These are phyloP conservation scores for Corythornis cristatus DNA, from an alignment of 2,113 vertebrate genomes.

Conservation along the genomic window DNA sequence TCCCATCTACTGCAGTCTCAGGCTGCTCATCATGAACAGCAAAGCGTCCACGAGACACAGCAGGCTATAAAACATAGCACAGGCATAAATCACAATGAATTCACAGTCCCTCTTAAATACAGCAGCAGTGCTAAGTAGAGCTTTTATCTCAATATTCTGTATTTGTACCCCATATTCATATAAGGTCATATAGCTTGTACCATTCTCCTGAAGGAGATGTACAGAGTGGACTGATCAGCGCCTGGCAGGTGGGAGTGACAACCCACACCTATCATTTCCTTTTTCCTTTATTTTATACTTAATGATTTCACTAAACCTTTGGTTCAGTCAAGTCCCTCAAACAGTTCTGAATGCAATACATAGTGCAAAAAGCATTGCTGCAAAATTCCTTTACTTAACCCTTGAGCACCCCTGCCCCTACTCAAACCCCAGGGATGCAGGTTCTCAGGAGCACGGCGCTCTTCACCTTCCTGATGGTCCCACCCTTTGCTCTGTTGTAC, in stretches of 20 bases:
- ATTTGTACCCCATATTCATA: not conserved
- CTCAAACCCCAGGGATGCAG: not conserved
- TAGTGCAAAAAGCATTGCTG: not conserved
- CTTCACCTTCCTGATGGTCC: accelerated
- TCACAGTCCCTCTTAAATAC: not conserved
- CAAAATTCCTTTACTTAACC: not conserved
- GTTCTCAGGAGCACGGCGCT: not conserved
- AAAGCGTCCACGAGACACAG: not conserved
- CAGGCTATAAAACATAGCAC: not conserved
- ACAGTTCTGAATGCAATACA: not conserved
- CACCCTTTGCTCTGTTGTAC: not conserved
- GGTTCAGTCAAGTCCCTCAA: not conserved
- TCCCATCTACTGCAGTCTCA: not conserved
- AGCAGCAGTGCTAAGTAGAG: not conserved
- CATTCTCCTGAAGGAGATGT: not conserved
- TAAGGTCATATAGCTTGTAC: not conserved
- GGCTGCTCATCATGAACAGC: not conserved
- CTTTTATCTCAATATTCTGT: not conserved
- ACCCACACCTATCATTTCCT: not conserved
- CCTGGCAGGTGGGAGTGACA: not conserved
- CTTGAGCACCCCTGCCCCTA: not conserved
- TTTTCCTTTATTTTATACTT: not conserved
- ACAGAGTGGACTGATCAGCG: not conserved
- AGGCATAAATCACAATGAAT: not conserved
- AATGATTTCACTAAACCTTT: not conserved